Conservation (phyloP, 2,113 vertebrate genomes). For the Oceanites oceanicus region DNA sequence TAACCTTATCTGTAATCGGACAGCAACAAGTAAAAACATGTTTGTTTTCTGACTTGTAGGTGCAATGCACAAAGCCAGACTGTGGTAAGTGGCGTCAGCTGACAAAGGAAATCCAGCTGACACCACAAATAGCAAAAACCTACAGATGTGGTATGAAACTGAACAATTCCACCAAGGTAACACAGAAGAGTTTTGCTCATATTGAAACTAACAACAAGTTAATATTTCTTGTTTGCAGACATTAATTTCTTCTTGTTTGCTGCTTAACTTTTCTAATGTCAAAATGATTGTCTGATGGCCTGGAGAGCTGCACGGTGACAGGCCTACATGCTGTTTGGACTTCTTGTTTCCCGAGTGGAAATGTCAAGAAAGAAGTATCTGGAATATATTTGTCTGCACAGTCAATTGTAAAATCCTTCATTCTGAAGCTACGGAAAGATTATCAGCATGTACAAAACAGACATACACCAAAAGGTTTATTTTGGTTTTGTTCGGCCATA, state of each 20-base stretch:
- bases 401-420: neutral
- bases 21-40: conserved; percentile 26
- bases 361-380: neutral
- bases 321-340: neutral
- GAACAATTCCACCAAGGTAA: conserved; percentile 86
- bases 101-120: conserved; percentile 94
- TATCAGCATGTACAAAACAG: neutral
- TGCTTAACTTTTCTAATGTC: neutral
- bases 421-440: neutral
- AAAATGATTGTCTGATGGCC: neutral
- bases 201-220: neutral
- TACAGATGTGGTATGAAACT: conserved; percentile 95
- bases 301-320: neutral
- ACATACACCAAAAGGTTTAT: neutral
- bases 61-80: conserved; percentile 90
- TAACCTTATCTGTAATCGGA: conserved; percentile 2
- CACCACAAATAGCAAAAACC: conserved; percentile 82
- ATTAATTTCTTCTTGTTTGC: neutral
- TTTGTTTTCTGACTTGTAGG: conserved; percentile 72
- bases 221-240: neutral
- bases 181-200: neutral
- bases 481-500: neutral
- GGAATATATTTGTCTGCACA: neutral
- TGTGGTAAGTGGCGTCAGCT: conserved; percentile 97
- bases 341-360: neutral